A percentile compares a stretch with the other conserved stretches of the same genome.
Conservation (phyloP, 1,140 invertebrate species). For the Meloidogyne chitwoodi region DNA sequence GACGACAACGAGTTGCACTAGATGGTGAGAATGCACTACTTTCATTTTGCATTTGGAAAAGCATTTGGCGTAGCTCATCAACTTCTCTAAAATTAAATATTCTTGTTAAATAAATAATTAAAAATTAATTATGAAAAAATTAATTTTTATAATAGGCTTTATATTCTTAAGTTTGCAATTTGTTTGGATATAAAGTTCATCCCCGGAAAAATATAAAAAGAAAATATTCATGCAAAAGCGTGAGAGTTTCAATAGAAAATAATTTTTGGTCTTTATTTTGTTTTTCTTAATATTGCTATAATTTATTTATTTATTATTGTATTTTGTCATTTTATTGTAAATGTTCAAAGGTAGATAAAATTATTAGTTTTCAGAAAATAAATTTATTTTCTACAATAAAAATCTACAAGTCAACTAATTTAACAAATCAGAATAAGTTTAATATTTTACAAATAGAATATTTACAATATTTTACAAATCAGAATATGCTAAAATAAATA, state of each 20-base stretch:
- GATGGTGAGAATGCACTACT: not conserved
- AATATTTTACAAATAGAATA: no score
- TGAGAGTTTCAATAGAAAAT: not conserved
- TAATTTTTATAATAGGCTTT: not conserved
- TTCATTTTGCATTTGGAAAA: conserved; percentile 24
- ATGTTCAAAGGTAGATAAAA: no score
- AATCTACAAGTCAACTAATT: no score
- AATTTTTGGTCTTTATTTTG: not conserved
- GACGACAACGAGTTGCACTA: not conserved
- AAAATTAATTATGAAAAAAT: not conserved
- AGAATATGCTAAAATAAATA: no score
- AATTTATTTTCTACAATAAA: no score
- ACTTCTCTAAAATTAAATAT: conserved; percentile 33
- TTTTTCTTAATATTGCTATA: no score
- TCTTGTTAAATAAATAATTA: not conserved
- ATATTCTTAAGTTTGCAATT: not conserved
- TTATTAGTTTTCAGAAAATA: no score
- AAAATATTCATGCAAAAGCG: not conserved
- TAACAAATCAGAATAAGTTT: no score
- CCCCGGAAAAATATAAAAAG: not conserved
- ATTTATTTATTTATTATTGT: no score
- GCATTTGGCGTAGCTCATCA: conserved; percentile 30
- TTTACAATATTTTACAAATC: no score
- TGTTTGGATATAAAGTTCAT: not conserved
- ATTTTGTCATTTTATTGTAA: no score